Conservation (phyloP, 37 sponge, comb jelly and placozoan genomes). For the Beroe forskalii region DNA sequence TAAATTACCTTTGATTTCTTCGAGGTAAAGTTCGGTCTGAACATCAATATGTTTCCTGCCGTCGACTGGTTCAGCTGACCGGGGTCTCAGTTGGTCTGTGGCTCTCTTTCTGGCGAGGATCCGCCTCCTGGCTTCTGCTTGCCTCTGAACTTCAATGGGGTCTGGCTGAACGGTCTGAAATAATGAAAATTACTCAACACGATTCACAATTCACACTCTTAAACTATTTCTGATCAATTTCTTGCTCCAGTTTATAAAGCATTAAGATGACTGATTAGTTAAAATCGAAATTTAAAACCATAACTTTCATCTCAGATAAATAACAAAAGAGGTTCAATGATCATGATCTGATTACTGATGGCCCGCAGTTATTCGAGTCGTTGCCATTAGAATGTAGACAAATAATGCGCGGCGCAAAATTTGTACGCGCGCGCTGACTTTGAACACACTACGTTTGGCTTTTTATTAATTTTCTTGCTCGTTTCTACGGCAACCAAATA, state of each 20-base stretch:
- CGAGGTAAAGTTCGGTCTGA: constrained; percentile 97
- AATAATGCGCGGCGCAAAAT: neutral
- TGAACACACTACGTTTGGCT: neutral
- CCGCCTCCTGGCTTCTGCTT: constrained; percentile 85
- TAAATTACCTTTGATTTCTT: constrained; percentile 83
- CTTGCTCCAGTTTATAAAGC: too few species aligned
- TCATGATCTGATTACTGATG: too few species aligned
- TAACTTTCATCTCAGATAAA: too few species aligned
- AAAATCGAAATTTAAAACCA: too few species aligned
- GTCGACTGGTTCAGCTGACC: constrained; percentile 88
- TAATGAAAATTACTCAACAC: neutral
- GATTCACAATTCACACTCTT: too few species aligned
- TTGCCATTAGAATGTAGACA: neutral
- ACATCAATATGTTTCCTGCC: constrained; percentile 94
- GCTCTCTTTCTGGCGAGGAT: constrained; percentile 80
- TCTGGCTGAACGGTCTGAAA: constrained; percentile 87
- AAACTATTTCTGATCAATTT: too few species aligned
- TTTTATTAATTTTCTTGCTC: neutral
- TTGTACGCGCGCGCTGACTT: neutral
- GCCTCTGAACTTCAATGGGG: constrained; percentile 90
- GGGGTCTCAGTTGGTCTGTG: constrained; percentile 74
- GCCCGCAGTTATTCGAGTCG: neutral
- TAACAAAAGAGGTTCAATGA: too few species aligned
- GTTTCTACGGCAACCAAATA: constrained; percentile 28
- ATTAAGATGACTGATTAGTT: too few species aligned